Evolutionary conservation across 2,888 invertebrate genomes (phyloP).

Genomic region (Petrophora chlorosata): DNA sequence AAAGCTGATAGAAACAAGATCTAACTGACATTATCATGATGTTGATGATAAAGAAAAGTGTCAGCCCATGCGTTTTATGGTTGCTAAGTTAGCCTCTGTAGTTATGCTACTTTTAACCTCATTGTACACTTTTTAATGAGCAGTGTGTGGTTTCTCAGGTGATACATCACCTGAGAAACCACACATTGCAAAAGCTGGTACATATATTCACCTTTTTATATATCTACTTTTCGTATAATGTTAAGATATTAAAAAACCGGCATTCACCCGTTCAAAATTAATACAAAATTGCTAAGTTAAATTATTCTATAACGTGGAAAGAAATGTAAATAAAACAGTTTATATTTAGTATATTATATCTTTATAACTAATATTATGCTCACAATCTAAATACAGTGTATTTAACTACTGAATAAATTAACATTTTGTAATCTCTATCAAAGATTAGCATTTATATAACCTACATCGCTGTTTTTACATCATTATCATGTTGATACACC

Average conservation of each 20-base stretch:
- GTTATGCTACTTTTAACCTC: not conserved
- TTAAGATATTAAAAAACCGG: too few species aligned
- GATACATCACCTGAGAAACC: too few species aligned
- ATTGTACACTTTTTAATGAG: not conserved
- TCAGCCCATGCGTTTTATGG: too few species aligned
- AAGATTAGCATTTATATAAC: conserved; percentile 47
- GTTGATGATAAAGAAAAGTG: too few species aligned
- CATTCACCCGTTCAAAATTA: not conserved
- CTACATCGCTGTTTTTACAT: conserved; percentile 46
- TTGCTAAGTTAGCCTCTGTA: too few species aligned
- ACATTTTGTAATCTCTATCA: conserved; percentile 63
- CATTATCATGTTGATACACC: conserved; percentile 34
- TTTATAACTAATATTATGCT: conserved; percentile 71
- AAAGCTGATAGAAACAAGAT: too few species aligned
- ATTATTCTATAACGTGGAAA: not conserved
- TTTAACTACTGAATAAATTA: conserved; percentile 76
- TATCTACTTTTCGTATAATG: too few species aligned
- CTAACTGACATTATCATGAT: too few species aligned
- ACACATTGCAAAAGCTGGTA: too few species aligned
- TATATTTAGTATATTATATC: conserved; percentile 50
- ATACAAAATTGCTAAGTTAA: not conserved
- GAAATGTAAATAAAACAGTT: conserved; percentile 16
- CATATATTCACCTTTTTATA: too few species aligned
- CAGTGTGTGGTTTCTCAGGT: not conserved
- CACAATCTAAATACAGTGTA: conserved; percentile 80